These are phyloP conservation scores for Natator depressus DNA, from an alignment of 2,113 vertebrate species.

Conservation along the genomic window DNA sequence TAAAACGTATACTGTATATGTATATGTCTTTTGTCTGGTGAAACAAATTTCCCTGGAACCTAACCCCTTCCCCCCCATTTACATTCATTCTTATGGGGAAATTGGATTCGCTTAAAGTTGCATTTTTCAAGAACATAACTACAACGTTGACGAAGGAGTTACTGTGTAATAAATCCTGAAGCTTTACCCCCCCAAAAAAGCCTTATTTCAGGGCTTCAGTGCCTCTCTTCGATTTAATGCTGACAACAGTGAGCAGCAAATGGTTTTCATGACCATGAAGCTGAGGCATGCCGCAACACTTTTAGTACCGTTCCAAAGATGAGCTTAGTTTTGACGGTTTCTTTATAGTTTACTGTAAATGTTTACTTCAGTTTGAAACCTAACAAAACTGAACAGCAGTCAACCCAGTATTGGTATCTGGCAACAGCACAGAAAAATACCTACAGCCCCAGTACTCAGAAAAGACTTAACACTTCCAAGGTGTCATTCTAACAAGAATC, in stretches of 20 bases:
- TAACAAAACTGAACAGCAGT: constrained; percentile 84
- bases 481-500: not conserved
- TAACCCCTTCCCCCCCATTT: too few species aligned
- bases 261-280: constrained; percentile 80
- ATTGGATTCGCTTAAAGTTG: too few species aligned
- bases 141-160: too few species aligned
- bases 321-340: constrained; percentile 84
- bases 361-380: constrained; percentile 75
- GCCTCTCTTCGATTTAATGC: too few species aligned
- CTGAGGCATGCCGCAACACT: constrained; percentile 82
- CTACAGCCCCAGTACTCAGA: constrained; percentile 12
- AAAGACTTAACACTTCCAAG: constrained; percentile 39
- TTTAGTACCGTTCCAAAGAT: constrained; percentile 74
- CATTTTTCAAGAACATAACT: too few species aligned
- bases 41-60: too few species aligned
- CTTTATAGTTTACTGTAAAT: constrained; percentile 78
- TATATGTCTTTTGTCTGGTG: too few species aligned
- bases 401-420: constrained; percentile 74
- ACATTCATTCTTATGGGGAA: too few species aligned
- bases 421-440: constrained; percentile 39
- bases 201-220: too few species aligned
- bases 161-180: too few species aligned
- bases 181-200: too few species aligned
- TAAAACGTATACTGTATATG: too few species aligned
- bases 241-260: constrained; percentile 48